These are phyloP conservation scores for Brachionus angularis DNA, from an alignment of 1,140 invertebrate genomes.

Conservation along the genomic window DNA sequence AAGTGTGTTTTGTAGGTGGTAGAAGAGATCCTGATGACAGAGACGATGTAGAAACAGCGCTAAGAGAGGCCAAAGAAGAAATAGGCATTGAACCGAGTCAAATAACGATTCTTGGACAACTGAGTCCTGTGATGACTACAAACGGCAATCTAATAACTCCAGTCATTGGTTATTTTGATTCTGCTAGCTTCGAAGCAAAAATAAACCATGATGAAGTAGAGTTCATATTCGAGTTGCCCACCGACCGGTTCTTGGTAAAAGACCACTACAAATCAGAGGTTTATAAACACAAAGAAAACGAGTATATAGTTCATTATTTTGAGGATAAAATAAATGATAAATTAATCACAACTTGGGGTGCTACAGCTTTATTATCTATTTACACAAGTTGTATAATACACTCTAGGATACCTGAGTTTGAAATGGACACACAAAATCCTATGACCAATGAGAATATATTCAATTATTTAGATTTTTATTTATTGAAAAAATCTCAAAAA, in stretches of 20 bases:
- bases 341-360: conserved; percentile 44
- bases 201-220: conserved; percentile 46
- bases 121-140: conserved; percentile 42
- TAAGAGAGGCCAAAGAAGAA: conserved; percentile 46
- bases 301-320: conserved; percentile 37
- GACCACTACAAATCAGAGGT: neutral
- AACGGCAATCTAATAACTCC: conserved; percentile 44
- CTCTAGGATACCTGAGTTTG: conserved; percentile 25
- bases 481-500: too few relatives aligned
- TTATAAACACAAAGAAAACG: neutral
- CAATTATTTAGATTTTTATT: conserved; percentile 29
- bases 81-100: conserved; percentile 44
- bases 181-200: conserved; percentile 40
- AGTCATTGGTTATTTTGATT: conserved; percentile 45
- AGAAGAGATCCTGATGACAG: conserved; percentile 44
- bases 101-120: conserved; percentile 43
- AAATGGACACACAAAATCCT: neutral
- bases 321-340: conserved; percentile 10
- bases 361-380: conserved; percentile 44
- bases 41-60: conserved; percentile 45
- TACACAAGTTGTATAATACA: conserved; percentile 10
- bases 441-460: conserved; percentile 26
- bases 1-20: conserved; percentile 46
- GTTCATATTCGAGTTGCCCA: conserved; percentile 44
- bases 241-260: conserved; percentile 45